Base-by-base conservation (phyloP, 2,888 invertebrate species). In the Glyphotaelius pellucidus region DNA sequence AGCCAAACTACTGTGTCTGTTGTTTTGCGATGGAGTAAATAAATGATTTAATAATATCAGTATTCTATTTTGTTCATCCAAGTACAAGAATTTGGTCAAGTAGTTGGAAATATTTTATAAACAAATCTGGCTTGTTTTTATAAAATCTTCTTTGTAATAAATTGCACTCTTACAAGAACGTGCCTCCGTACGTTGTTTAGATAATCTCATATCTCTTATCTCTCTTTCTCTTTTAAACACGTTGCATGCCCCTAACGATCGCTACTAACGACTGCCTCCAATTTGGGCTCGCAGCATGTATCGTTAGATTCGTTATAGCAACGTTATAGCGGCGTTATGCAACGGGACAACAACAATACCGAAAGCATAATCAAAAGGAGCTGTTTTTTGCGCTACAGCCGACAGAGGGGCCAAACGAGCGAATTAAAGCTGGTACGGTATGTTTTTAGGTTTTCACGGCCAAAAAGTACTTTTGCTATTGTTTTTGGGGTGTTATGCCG, bases 261-360 rank as follows among this genome's bases (percentile, higher is more conserved):
- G 30, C 25, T 31, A 30, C 81, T 81, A 81, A 81, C 81, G 81
- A 81, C 81, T 31, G 81, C 81, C 31, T 81, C 81, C 81, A 32
- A 81, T 81, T 81, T 81, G 30, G 81, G 81, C 81, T 31, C 31
- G 81, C 30, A 31, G 31, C 81, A 81, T 32, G 31, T 81, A 32
- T 81, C 81, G 81, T 81, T 81, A 81, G 31, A 32, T 81, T 81
- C 14, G 81, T 81, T 81, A 81, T 32, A 32, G 81, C 30, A 81
- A 81, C 31, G 81, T 30, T 81, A 30, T 31, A 81, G 31, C 25
- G n/a, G 81, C 31, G 81, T 32, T 31, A 32, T 81, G 81, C 81
- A 81, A 81, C 81, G 12, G 81, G 15, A 81, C 30, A 32, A 30
- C 30, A 81, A 81, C 81, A 81, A 81, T 81, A 81, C 31, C 81